Evolutionary conservation across 2,797 vertebrate genomes (phyloP).

Genomic region (Myotis myotis): DNA sequence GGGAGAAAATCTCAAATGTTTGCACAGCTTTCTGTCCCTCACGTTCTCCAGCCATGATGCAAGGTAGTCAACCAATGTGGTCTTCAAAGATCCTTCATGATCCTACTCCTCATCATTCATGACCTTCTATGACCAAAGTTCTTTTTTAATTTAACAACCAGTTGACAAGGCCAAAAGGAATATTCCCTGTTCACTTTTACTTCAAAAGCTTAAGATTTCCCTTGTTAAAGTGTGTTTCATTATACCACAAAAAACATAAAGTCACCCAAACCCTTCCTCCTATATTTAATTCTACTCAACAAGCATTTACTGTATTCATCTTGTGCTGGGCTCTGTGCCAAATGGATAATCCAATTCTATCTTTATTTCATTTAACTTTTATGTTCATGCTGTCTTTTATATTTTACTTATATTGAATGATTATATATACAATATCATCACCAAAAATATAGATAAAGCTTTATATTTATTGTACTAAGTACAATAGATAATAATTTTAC

Average conservation of each 20-base stretch:
- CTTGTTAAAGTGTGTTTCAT: background rate
- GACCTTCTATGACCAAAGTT: background rate
- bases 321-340: background rate
- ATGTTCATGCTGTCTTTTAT: background rate
- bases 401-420: background rate
- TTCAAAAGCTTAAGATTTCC: background rate
- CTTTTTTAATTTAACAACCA: background rate
- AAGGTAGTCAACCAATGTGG: background rate
- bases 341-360: background rate
- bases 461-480: background rate
- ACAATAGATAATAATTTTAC: background rate
- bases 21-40: background rate
- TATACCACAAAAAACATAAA: background rate
- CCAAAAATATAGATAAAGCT: background rate
- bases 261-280: background rate
- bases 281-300: background rate
- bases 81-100: background rate
- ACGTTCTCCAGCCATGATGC: background rate
- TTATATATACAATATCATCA: background rate
- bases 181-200: background rate
- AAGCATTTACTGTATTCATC: background rate
- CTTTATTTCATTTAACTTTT: background rate
- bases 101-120: background rate
- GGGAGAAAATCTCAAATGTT: fast-evolving
- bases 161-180: background rate